Evolutionary conservation across 2,113 vertebrate species (phyloP).

Genomic region (Vombatus ursinus): DNA sequence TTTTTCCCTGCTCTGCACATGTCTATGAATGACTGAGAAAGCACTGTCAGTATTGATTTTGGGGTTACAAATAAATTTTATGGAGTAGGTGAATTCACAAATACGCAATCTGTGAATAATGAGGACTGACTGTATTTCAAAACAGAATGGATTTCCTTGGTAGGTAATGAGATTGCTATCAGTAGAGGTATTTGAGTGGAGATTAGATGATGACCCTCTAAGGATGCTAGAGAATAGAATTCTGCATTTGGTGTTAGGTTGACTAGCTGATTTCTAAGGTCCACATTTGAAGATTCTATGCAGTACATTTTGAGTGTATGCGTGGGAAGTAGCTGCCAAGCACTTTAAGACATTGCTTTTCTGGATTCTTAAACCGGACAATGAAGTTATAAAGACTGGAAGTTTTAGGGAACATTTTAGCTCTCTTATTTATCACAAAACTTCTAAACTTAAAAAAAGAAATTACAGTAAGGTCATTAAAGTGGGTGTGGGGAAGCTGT

Average conservation of each 20-base stretch:
- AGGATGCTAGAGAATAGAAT: not conserved
- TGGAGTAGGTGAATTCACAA: not conserved
- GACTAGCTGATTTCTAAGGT: not conserved
- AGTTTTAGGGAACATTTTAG: not conserved
- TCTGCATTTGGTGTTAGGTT: not conserved
- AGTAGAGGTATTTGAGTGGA: not conserved
- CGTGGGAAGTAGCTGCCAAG: not conserved
- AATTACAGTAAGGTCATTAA: not conserved
- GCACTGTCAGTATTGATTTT: not conserved
- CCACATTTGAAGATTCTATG: not conserved
- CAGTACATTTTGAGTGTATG: not conserved
- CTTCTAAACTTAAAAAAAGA: not conserved
- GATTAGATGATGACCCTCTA: not conserved
- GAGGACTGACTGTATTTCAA: not conserved
- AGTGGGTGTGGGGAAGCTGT: not conserved
- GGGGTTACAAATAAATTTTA: not conserved
- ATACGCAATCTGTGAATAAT: not conserved
- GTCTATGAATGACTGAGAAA: not conserved
- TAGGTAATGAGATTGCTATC: not conserved
- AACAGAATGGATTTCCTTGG: not conserved
- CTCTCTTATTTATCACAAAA: not conserved
- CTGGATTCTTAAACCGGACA: not conserved
- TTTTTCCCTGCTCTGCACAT: not conserved
- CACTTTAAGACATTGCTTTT: not conserved
- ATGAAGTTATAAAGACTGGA: not conserved